Evolutionary conservation across 2,888 invertebrate genomes (phyloP).

Genomic region (Parelbella ahira): DNA sequence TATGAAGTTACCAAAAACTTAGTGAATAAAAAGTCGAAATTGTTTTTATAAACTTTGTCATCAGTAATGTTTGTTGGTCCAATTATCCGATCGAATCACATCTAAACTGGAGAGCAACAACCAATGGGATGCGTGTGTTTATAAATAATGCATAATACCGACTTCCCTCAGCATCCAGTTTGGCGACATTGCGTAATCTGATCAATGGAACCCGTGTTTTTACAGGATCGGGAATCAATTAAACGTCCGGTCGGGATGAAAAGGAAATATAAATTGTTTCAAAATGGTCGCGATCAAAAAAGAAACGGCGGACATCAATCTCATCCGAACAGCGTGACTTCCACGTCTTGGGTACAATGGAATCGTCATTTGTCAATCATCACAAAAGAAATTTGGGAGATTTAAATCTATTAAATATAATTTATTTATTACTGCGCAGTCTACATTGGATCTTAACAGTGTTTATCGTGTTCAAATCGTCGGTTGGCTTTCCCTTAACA

Average conservation of each 20-base stretch:
- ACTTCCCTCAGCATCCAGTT: conserved; percentile 67
- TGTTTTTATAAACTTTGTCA: too few relatives aligned
- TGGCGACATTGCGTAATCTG: conserved; percentile 74
- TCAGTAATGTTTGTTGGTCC: conserved; percentile 13
- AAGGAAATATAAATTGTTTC: conserved; percentile 50
- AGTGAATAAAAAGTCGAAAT: too few relatives aligned
- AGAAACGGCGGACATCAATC: conserved; percentile 37
- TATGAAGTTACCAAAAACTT: too few relatives aligned
- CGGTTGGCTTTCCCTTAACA: conserved; percentile 23
- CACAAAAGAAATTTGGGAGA: conserved; percentile 8
- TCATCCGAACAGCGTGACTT: conserved; percentile 23
- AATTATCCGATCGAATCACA: conserved; percentile 20
- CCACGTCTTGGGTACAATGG: conserved; percentile 41
- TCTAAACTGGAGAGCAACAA: conserved; percentile 31
- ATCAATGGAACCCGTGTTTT: conserved; percentile 68
- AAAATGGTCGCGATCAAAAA: conserved; percentile 48
- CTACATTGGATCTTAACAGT: not conserved
- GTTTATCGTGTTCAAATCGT: conserved; percentile 10
- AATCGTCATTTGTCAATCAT: conserved; percentile 48
- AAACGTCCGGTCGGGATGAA: conserved; percentile 54
- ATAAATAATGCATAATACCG: conserved; percentile 67
- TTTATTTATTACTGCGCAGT: conserved; percentile 1
- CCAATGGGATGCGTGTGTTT: conserved; percentile 42
- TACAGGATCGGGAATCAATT: conserved; percentile 63
- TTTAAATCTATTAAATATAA: conserved; percentile 19